Evolutionary conservation across 2,797 vertebrate genomes (phyloP).

Genomic region (Delichon dasypus): DNA sequence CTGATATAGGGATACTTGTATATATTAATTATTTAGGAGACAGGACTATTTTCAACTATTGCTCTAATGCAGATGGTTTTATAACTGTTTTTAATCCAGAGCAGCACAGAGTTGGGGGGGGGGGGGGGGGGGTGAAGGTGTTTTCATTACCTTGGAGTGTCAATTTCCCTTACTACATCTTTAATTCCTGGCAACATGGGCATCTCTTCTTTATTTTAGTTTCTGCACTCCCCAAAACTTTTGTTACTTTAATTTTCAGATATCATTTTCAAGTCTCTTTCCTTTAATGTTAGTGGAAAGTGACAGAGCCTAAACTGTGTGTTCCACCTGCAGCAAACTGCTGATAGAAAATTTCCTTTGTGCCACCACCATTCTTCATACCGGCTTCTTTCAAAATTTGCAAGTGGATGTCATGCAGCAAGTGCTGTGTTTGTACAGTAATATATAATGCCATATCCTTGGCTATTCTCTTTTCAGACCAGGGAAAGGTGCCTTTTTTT

Average conservation of each 20-base stretch:
- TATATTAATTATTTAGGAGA: background rate
- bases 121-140: no score
- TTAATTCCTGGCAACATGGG: background rate
- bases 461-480: constrained; percentile 61
- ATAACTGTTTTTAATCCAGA: background rate
- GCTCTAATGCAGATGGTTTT: background rate
- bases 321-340: background rate
- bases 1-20: background rate
- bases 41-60: background rate
- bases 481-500: constrained; percentile 76
- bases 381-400: background rate
- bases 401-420: background rate
- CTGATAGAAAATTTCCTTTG: background rate
- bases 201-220: background rate
- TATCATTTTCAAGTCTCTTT: background rate
- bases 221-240: background rate
- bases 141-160: background rate
- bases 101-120: background rate
- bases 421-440: background rate
- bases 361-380: background rate
- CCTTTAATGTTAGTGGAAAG: background rate
- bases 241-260: background rate
- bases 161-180: background rate
- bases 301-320: background rate
- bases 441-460: background rate